Evolutionary conservation across 1,140 invertebrate species (phyloP).

Genomic region (Conus ventricosus): DNA sequence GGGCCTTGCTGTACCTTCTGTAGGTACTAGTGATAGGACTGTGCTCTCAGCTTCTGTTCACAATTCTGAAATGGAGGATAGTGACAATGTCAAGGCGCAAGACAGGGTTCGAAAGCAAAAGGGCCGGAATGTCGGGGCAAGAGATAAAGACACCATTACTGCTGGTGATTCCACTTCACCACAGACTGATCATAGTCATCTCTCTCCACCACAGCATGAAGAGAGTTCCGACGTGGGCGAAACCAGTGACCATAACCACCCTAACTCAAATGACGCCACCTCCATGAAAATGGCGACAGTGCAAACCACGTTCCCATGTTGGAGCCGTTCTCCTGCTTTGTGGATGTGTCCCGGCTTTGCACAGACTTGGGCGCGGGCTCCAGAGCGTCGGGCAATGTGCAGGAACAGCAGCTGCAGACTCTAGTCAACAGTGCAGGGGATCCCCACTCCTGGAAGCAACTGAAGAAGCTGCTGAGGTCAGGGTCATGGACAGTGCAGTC

Average conservation of each 20-base stretch:
- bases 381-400: background rate
- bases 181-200: background rate
- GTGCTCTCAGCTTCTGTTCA: background rate
- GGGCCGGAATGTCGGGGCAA: background rate
- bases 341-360: constrained; percentile 12
- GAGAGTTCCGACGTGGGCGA: no score
- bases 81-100: background rate
- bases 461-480: constrained; percentile 23
- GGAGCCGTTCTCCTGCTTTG: constrained; percentile 13
- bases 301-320: background rate
- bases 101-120: background rate
- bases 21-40: background rate
- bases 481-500: background rate
- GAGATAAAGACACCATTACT: background rate
- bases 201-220: background rate
- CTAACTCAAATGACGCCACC: background rate
- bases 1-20: background rate
- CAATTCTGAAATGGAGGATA: background rate
- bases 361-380: background rate
- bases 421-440: background rate
- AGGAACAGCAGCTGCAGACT: constrained; percentile 7
- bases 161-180: background rate
- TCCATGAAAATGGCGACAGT: background rate
- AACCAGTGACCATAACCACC: background rate
- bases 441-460: background rate